Percentiles rank a stretch among this genome's conserved stretches.
Evolutionary conservation across 2,888 invertebrate species (phyloP).

Genomic region (Eristalinus aeneus): DNA sequence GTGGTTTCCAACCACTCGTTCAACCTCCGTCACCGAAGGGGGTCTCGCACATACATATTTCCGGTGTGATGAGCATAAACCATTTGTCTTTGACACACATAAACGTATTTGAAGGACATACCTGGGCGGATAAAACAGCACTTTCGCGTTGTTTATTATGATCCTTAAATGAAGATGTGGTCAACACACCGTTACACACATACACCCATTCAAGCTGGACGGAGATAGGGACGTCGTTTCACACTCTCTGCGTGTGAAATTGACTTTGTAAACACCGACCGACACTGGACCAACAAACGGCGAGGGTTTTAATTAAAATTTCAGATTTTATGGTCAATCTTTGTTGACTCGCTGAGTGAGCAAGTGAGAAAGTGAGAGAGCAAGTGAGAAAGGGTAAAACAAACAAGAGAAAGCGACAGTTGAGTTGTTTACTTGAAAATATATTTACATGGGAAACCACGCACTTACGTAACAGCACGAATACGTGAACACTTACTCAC

Average conservation of each 20-base stretch:
- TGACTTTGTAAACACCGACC: conserved; percentile 36
- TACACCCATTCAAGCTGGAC: not conserved
- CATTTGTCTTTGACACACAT: conserved; percentile 59
- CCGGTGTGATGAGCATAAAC: conserved; percentile 45
- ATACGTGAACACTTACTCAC: not conserved
- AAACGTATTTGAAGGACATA: conserved; percentile 17
- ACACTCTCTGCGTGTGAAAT: conserved; percentile 48
- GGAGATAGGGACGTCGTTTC: not conserved
- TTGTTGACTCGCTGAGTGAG: too few relatives aligned
- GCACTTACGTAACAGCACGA: not conserved
- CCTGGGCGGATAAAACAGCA: not conserved
- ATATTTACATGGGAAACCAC: conserved; percentile 3
- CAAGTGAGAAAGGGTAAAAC: not conserved
- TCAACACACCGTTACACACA: not conserved
- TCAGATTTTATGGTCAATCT: conserved; percentile 39
- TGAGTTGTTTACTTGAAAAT: conserved; percentile 11
- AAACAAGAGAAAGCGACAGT: not conserved
- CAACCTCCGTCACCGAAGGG: not conserved
- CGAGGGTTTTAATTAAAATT: conserved; percentile 49
- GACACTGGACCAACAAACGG: not conserved
- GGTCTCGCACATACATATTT: conserved; percentile 24
- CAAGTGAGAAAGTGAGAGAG: not conserved
- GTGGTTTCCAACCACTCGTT: not conserved
- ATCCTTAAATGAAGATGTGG: conserved; percentile 37
- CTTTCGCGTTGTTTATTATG: conserved; percentile 22